Conservation (phyloP, 2,113 vertebrate genomes). For the Otis tarda region DNA sequence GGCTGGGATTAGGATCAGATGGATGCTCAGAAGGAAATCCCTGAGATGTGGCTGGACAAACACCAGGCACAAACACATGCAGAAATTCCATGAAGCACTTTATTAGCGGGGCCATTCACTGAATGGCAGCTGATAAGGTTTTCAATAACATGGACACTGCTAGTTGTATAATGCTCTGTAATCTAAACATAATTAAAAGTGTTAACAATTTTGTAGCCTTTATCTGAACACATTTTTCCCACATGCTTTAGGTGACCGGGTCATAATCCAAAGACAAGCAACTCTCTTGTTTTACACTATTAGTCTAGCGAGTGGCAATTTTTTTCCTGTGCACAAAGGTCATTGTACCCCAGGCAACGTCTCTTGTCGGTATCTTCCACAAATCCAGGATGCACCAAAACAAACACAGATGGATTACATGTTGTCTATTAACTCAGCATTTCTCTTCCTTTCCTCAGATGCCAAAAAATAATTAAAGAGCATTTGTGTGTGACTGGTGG, state of each 20-base stretch:
- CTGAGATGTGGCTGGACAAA: conserved; percentile 63
- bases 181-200: conserved; percentile 70
- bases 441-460: conserved; percentile 49
- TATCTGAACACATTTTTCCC: conserved; percentile 68
- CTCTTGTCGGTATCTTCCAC: conserved; percentile 31
- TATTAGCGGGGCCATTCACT: conserved; percentile 39
- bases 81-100: conserved; percentile 53
- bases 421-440: conserved; percentile 27
- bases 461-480: conserved; percentile 69
- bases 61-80: conserved; percentile 62
- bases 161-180: conserved; percentile 25
- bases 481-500: conserved; percentile 1
- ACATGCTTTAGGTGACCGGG: conserved; percentile 73
- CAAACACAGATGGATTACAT: conserved; percentile 61
- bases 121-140: conserved; percentile 69
- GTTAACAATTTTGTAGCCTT: conserved; percentile 72
- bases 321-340: conserved; percentile 43
- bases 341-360: conserved; percentile 48
- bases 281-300: conserved; percentile 60
- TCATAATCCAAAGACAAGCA: conserved; percentile 70
- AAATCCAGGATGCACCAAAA: conserved; percentile 55
- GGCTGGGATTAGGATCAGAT: conserved; percentile 52
- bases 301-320: conserved; percentile 35
- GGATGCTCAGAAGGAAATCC: conserved; percentile 49
- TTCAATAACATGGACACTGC: conserved; percentile 54